These are phyloP conservation scores for Palythoa grandiflora DNA, from an alignment of 92 coral and sea anemone species.

Conservation along the genomic window DNA sequence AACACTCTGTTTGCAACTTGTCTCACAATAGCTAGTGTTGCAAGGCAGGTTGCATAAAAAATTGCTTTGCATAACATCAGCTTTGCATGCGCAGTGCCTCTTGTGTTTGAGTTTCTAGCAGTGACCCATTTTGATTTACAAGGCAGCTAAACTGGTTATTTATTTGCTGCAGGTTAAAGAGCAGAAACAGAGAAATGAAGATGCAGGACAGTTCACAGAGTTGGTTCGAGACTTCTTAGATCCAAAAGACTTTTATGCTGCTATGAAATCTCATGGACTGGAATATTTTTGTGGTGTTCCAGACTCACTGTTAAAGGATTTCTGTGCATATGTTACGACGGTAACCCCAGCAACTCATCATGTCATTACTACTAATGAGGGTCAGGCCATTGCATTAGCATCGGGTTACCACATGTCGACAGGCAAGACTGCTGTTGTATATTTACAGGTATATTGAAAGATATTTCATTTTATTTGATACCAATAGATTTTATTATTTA, in stretches of 20 bases:
- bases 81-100: too few relatives aligned
- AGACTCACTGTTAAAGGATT: conserved; percentile 95
- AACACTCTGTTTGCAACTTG: too few relatives aligned
- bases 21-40: too few relatives aligned
- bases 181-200: conserved; percentile 91
- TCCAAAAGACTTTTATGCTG: conserved; percentile 94
- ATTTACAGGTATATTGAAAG: conserved; percentile 76
- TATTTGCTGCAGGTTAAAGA: conserved; percentile 77
- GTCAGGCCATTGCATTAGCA: conserved; percentile 92
- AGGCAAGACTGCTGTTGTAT: conserved; percentile 93
- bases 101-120: too few relatives aligned
- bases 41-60: too few relatives aligned
- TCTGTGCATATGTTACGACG: conserved; percentile 96
- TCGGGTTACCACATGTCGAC: conserved; percentile 99
- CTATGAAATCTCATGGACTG: conserved; percentile 86
- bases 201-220: conserved; percentile 95
- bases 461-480: not conserved
- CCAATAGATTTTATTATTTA: too few relatives aligned
- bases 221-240: conserved; percentile 95
- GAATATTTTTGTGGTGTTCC: conserved; percentile 99
- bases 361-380: conserved; percentile 94
- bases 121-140: too few relatives aligned
- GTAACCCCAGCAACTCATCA: conserved; percentile 81
- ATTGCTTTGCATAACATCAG: too few relatives aligned
- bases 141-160: too few relatives aligned